These are phyloP conservation scores for Hirtodrosophila duncani DNA, from an alignment of 2,888 invertebrate species.

Conservation along the genomic window DNA sequence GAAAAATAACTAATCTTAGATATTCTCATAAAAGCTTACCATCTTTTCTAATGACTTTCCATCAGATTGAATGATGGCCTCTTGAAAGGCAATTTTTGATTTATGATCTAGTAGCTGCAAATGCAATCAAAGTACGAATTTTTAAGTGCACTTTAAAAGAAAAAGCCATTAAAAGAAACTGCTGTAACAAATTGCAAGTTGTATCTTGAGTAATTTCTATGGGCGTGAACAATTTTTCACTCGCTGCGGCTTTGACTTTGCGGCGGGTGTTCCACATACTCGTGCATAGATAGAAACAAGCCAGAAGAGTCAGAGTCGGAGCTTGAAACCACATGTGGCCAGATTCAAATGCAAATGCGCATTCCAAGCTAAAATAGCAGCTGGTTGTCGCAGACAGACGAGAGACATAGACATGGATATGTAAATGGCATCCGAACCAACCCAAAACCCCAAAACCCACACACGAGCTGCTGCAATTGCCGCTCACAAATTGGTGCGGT, in stretches of 20 bases:
- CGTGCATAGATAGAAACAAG: no score
- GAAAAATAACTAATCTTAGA: no score
- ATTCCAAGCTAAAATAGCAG: conserved; percentile 50
- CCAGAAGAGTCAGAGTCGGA: no score
- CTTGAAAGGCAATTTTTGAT: no score
- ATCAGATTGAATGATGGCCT: no score
- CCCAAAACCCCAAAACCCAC: conserved; percentile 18
- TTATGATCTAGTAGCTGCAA: no score
- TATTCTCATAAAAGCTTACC: no score
- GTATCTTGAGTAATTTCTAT: conserved; percentile 40
- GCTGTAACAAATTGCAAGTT: conserved; percentile 43
- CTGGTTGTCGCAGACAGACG: no score
- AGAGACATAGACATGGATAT: not conserved
- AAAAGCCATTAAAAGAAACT: conserved; percentile 38
- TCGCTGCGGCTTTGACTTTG: no score
- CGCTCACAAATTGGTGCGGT: conserved; percentile 66
- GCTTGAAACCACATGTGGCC: conserved; percentile 65
- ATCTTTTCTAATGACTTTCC: no score
- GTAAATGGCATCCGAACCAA: not conserved
- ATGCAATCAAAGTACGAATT: no score
- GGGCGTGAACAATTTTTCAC: conserved; percentile 37
- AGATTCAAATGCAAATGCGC: conserved; percentile 68
- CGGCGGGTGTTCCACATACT: conserved; percentile 38
- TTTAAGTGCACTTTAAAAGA: no score
- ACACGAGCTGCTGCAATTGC: conserved; percentile 40